Conservation (phyloP, 2,797 vertebrate genomes). For the Lateolabrax maculatus region DNA sequence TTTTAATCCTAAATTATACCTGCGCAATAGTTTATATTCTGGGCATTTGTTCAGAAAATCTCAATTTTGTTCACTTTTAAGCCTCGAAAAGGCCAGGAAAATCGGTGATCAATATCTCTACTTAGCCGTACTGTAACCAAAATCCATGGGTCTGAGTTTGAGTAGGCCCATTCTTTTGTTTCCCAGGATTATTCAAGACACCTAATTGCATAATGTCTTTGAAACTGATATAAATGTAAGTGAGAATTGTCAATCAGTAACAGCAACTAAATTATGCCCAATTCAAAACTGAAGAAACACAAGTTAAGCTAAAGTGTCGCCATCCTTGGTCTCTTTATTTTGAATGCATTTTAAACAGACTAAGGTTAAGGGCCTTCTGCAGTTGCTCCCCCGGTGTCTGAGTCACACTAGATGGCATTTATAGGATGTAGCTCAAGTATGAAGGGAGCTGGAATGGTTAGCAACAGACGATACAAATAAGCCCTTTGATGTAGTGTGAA, state of each 20-base stretch:
- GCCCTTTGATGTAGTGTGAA: constrained; percentile 51
- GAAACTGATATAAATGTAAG: constrained; percentile 13
- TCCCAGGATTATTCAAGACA: constrained; percentile 45
- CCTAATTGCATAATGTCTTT: constrained; percentile 23
- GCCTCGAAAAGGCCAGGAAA: not conserved
- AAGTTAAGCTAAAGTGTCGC: not conserved
- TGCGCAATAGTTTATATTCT: constrained; percentile 5
- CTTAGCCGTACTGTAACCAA: not conserved
- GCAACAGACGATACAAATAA: constrained; percentile 52
- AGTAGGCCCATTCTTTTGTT: not conserved
- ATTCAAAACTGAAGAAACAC: constrained; percentile 15
- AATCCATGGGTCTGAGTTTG: constrained; percentile 23
- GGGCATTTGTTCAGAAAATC: constrained; percentile 10
- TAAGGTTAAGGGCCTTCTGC: constrained; percentile 40
- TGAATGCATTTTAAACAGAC: constrained; percentile 26
- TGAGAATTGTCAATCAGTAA: constrained; percentile 24
- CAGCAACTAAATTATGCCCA: constrained; percentile 20
- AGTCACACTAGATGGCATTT: constrained; percentile 63
- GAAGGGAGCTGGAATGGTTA: constrained; percentile 51
- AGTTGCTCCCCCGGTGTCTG: constrained; percentile 44
- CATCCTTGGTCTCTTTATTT: constrained; percentile 19
- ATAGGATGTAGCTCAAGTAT: constrained; percentile 60
- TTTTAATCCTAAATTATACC: not conserved
- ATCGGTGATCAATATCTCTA: constrained; percentile 34
- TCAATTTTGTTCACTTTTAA: constrained; percentile 16